Percentiles rank a stretch among this genome's conserved stretches.
Evolutionary conservation across 2,113 vertebrate genomes (phyloP).

Genomic region (Neoarius graeffei): DNA sequence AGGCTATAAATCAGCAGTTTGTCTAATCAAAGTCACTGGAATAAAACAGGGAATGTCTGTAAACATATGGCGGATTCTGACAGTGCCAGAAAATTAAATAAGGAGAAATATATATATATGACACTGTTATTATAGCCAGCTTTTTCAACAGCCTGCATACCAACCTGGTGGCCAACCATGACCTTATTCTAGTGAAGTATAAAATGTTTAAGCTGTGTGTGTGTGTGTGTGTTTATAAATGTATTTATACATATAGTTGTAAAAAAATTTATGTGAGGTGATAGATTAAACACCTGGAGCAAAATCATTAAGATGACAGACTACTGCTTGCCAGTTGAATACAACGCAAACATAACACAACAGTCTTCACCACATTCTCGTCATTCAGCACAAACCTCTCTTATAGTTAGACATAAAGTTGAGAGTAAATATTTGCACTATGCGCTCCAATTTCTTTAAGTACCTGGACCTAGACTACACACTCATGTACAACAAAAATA

Average conservation of each 20-base stretch:
- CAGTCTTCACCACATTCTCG: background rate
- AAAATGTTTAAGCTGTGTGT: background rate
- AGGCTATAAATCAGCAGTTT: too few species aligned
- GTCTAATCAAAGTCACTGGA: background rate
- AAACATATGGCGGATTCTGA: constrained; percentile 14
- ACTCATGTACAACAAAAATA: background rate
- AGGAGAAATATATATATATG: background rate
- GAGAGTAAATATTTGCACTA: constrained; percentile 4
- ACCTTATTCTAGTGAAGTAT: background rate
- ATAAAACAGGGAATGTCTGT: constrained; percentile 12
- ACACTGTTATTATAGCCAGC: too few species aligned
- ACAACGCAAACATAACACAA: background rate
- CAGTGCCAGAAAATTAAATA: background rate
- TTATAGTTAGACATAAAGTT: background rate
- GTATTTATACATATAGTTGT: too few species aligned
- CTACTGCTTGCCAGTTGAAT: background rate
- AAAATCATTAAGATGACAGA: background rate
- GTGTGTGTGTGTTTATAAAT: too few species aligned
- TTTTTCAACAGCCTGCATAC: background rate
- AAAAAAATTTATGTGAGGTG: background rate
- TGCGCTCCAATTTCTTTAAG: background rate
- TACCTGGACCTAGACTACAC: background rate
- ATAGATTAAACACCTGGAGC: background rate
- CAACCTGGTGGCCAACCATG: background rate
- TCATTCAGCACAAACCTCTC: background rate